Evolutionary conservation across 2,797 vertebrate genomes (phyloP).

Genomic region (Chaetodon trifasciatus): DNA sequence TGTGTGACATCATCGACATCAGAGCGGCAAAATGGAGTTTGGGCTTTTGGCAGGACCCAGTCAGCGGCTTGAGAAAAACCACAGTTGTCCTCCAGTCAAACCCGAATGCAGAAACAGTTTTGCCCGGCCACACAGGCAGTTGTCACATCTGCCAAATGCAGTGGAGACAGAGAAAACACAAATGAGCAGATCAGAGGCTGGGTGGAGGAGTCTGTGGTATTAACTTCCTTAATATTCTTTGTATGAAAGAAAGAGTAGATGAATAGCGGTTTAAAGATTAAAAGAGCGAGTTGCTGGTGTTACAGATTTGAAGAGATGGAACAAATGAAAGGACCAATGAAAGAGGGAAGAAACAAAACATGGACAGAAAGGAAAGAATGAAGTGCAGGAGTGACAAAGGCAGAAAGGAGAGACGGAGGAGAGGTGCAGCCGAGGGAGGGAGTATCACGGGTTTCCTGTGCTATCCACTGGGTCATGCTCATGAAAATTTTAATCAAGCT

Average conservation of each 20-base stretch:
- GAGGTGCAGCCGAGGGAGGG: conserved; percentile 20
- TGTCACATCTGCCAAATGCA: conserved; percentile 43
- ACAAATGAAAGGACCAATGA: conserved; percentile 8
- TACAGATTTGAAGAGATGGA: conserved; percentile 20
- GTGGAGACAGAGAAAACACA: conserved; percentile 46
- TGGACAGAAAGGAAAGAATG: conserved; percentile 18
- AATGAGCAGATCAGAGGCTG: conserved; percentile 58
- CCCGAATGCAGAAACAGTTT: conserved; percentile 42
- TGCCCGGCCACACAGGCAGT: conserved; percentile 58
- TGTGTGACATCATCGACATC: conserved; percentile 59
- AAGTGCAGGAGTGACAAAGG: conserved; percentile 21
- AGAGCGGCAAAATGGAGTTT: conserved; percentile 35
- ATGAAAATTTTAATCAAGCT: conserved; percentile 85
- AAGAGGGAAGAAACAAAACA: conserved; percentile 29
- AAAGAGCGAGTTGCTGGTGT: conserved; percentile 1
- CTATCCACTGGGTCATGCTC: conserved; percentile 78
- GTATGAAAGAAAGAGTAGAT: conserved; percentile 21
- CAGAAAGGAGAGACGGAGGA: conserved; percentile 26
- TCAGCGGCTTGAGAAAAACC: conserved; percentile 47
- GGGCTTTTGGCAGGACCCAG: conserved; percentile 39
- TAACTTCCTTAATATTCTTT: conserved; percentile 50
- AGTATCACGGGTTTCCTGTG: conserved; percentile 68
- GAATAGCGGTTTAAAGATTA: conserved; percentile 41
- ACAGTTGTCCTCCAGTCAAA: conserved; percentile 58
- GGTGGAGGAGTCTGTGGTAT: conserved; percentile 48